Conservation (phyloP, 2,797 vertebrate genomes). For the Enteromius trimaculatus region DNA sequence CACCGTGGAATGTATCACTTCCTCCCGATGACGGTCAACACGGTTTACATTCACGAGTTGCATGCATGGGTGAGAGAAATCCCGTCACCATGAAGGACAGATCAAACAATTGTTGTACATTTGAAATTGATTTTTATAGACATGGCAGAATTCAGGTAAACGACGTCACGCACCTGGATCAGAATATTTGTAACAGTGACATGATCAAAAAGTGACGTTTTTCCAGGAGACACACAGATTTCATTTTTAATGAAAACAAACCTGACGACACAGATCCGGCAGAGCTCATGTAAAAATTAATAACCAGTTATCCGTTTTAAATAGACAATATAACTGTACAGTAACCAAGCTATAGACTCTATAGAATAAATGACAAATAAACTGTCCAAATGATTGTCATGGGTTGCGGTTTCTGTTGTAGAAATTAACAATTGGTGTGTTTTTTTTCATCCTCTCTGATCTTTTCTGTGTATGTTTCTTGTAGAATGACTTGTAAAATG, state of each 20-base stretch:
- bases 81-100: slow-evolving; percentile 51
- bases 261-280: neutral
- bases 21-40: slow-evolving; percentile 39
- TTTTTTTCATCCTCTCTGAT: slow-evolving; percentile 62
- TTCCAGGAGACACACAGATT: slow-evolving; percentile 34
- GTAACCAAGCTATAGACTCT: slow-evolving; percentile 39
- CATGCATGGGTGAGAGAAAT: slow-evolving; percentile 48
- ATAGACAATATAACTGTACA: slow-evolving; percentile 41
- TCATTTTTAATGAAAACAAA: slow-evolving; percentile 5
- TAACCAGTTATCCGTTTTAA: neutral
- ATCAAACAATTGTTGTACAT: slow-evolving; percentile 65
- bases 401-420: slow-evolving; percentile 66
- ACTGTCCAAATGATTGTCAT: slow-evolving; percentile 59
- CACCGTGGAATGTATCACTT: slow-evolving; percentile 65
- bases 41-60: slow-evolving; percentile 57
- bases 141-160: slow-evolving; percentile 60
- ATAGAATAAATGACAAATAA: slow-evolving; percentile 29
- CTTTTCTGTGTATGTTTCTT: slow-evolving; percentile 59
- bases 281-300: neutral
- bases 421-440: slow-evolving; percentile 63
- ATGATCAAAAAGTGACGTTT: slow-evolving; percentile 52
- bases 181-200: slow-evolving; percentile 56
- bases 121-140: slow-evolving; percentile 67
- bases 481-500: slow-evolving; percentile 47
- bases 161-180: slow-evolving; percentile 52